These are phyloP conservation scores for Diplazon laetatorius DNA, from an alignment of 2,888 invertebrate species.

Conservation along the genomic window DNA sequence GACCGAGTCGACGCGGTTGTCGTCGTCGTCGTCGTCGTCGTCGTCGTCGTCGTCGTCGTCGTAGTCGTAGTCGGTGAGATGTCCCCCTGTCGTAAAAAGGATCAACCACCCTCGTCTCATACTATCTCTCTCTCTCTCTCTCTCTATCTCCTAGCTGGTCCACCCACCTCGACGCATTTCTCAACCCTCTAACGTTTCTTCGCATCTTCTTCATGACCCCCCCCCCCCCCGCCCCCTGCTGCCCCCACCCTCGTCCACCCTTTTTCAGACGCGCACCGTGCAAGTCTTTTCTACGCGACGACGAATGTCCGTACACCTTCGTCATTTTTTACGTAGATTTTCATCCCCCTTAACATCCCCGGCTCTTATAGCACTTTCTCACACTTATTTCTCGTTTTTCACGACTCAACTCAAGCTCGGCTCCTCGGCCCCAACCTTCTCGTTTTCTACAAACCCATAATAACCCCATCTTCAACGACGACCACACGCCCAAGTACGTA, in stretches of 20 bases:
- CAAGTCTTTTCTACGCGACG: slow-evolving; percentile 4
- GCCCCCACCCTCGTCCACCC: no score
- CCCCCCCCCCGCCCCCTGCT: background rate
- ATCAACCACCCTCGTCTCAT: slow-evolving; percentile 61
- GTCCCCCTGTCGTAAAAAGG: slow-evolving; percentile 69
- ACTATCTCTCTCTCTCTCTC: slow-evolving; percentile 26
- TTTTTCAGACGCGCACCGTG: no score
- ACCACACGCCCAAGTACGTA: background rate
- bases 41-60: slow-evolving; percentile 49
- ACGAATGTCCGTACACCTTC: slow-evolving; percentile 1
- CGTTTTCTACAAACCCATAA: background rate
- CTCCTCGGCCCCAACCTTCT: slow-evolving; percentile 1
- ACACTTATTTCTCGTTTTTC: slow-evolving; percentile 52
- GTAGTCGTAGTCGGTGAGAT: slow-evolving; percentile 57
- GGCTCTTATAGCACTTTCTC: slow-evolving; percentile 43
- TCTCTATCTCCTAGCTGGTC: no score
- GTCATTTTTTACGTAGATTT: slow-evolving; percentile 45
- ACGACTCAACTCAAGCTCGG: slow-evolving; percentile 42
- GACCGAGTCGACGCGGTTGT: slow-evolving; percentile 54
- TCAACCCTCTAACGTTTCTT: slow-evolving; percentile 13
- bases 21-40: slow-evolving; percentile 61
- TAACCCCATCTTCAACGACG: background rate
- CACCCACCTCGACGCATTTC: slow-evolving; percentile 21
- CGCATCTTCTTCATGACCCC: slow-evolving; percentile 15
- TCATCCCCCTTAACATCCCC: slow-evolving; percentile 22